Conservation (phyloP, 2,797 vertebrate genomes). For the Cossypha dichroa region DNA sequence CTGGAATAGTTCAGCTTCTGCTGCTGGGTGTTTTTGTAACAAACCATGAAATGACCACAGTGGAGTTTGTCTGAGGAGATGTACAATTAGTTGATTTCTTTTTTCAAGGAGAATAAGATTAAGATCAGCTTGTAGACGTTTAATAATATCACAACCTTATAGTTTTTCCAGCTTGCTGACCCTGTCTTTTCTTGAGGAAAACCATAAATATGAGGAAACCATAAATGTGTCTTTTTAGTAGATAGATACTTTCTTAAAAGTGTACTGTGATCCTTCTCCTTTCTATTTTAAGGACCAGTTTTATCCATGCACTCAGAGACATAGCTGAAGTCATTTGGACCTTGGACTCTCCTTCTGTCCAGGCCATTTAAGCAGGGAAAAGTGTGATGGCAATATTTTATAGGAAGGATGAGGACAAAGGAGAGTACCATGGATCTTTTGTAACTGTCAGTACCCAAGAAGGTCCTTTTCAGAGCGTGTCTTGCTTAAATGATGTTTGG, state of each 20-base stretch:
- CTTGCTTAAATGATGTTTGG: constrained; percentile 27
- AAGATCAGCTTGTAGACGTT: neutral
- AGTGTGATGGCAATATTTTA: constrained; percentile 42
- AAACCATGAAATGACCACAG: constrained; percentile 17
- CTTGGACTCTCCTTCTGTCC: constrained; percentile 38
- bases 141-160: neutral
- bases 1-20: constrained; percentile 43
- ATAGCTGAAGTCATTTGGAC: constrained; percentile 48
- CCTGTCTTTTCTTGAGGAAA: constrained; percentile 31
- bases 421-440: neutral
- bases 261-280: constrained; percentile 4
- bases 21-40: neutral
- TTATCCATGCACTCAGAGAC: neutral
- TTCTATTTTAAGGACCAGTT: constrained; percentile 57
- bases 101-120: neutral
- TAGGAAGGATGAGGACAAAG: neutral
- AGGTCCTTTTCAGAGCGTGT: neutral
- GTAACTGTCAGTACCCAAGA: neutral
- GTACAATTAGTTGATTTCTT: constrained; percentile 9
- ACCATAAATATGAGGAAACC: constrained; percentile 24
- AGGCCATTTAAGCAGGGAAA: neutral
- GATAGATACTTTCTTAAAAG: constrained; percentile 13
- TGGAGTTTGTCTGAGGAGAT: neutral
- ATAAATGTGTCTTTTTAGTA: constrained; percentile 20
- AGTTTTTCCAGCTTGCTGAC: constrained; percentile 7